These are phyloP conservation scores for Plestiodon gilberti DNA, from an alignment of 2,113 vertebrate species.

Conservation along the genomic window DNA sequence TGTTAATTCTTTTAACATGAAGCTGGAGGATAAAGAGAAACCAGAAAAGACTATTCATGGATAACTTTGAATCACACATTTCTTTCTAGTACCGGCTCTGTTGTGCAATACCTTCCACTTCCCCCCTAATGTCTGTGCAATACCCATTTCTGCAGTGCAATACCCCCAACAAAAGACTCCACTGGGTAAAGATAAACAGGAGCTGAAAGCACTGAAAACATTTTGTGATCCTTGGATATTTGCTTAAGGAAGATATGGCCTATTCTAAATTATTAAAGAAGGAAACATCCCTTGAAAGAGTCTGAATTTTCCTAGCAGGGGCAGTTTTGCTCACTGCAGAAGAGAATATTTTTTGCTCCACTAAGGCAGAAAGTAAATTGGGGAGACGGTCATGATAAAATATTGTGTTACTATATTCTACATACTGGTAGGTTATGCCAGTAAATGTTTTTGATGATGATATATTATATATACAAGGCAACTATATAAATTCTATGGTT, in stretches of 20 bases:
- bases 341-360: constrained; percentile 28
- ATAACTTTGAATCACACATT: too few relatives aligned
- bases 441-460: too few relatives aligned
- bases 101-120: too few relatives aligned
- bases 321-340: not conserved
- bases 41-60: not conserved
- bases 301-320: not conserved
- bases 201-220: too few relatives aligned
- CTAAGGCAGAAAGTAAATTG: constrained; percentile 12
- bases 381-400: not conserved
- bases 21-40: not conserved
- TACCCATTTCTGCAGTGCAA: too few relatives aligned
- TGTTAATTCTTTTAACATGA: not conserved
- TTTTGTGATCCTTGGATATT: not conserved
- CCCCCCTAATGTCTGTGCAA: too few relatives aligned
- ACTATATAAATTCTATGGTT: too few relatives aligned
- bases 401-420: not conserved
- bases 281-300: rapidly evolving
- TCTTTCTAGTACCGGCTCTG: too few relatives aligned
- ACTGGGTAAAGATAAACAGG: too few relatives aligned
- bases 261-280: not conserved
- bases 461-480: too few relatives aligned
- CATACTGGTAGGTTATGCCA: too few relatives aligned
- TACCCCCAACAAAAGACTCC: too few relatives aligned
- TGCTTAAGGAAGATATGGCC: constrained; percentile 15